Percentiles rank a stretch among this genome's conserved stretches.
Evolutionary conservation across 2,888 invertebrate species (phyloP).

Genomic region (Drosophila meridionalis): DNA sequence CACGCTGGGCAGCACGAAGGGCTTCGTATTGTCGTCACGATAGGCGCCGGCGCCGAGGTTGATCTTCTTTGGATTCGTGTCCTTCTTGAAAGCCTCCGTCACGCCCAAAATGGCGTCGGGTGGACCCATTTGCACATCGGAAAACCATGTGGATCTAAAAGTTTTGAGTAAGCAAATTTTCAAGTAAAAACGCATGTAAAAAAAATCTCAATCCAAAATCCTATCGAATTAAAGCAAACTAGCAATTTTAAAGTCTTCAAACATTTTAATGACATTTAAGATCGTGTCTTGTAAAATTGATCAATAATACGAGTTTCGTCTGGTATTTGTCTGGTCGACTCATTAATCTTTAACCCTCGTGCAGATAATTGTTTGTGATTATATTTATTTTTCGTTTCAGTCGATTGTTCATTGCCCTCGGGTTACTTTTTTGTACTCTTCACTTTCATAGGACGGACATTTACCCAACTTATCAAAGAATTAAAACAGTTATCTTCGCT

Average conservation of each 20-base stretch:
- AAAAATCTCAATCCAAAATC: not conserved
- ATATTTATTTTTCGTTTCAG: not conserved
- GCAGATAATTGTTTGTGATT: not conserved
- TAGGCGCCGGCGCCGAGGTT: conserved; percentile 99
- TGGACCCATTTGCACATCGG: conserved; percentile 97
- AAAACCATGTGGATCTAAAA: conserved; percentile 91
- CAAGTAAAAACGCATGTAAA: not conserved
- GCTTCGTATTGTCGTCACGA: conserved; percentile 98
- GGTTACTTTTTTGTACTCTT: conserved; percentile 17
- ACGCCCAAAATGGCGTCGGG: conserved; percentile 99
- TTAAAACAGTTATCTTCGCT: conserved; percentile 15
- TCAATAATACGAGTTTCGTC: not conserved
- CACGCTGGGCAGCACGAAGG: conserved; percentile 96
- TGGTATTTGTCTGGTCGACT: not conserved
- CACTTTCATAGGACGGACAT: not conserved
- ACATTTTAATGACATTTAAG: not conserved
- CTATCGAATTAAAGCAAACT: not conserved
- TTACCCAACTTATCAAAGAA: conserved; percentile 28
- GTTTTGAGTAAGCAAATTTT: not conserved
- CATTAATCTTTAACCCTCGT: not conserved
- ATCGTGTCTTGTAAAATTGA: too few relatives aligned
- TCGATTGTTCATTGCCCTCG: conserved; percentile 31
- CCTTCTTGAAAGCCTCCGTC: conserved; percentile 97
- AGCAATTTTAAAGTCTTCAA: not conserved
- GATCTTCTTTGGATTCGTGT: conserved; percentile 96